A percentile compares a stretch with the other conserved stretches of the same genome.
Evolutionary conservation across 2,797 vertebrate species (phyloP).

Genomic region (Microcaecilia unicolor): DNA sequence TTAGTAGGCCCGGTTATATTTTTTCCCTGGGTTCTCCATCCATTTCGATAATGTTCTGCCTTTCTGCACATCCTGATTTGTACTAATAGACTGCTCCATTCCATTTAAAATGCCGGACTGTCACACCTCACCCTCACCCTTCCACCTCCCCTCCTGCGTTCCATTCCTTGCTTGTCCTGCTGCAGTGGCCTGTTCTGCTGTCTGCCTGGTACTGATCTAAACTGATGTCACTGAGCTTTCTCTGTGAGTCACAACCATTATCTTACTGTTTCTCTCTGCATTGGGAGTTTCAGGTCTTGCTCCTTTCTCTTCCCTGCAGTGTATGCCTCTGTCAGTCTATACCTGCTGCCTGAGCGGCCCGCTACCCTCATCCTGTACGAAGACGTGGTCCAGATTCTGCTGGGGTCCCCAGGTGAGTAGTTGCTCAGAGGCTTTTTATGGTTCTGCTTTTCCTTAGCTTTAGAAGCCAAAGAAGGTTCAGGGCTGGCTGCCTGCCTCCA

Average conservation of each 20-base stretch:
- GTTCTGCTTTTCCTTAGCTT: too few relatives aligned
- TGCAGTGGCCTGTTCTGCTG: not conserved
- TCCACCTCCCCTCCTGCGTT: not conserved
- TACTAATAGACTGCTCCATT: too few relatives aligned
- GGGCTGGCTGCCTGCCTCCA: too few relatives aligned
- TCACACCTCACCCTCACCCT: not conserved
- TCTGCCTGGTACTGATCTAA: not conserved
- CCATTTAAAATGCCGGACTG: too few relatives aligned
- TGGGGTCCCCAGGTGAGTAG: conserved; percentile 77
- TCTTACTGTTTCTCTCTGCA: not conserved
- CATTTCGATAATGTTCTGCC: too few relatives aligned
- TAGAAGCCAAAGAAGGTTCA: too few relatives aligned
- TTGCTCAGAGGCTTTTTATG: too few relatives aligned
- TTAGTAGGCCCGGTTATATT: too few relatives aligned
- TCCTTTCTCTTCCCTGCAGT: conserved; percentile 42
- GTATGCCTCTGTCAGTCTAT: conserved; percentile 86
- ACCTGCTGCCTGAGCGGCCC: conserved; percentile 82
- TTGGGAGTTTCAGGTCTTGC: not conserved
- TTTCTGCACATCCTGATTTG: too few relatives aligned
- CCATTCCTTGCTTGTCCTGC: not conserved
- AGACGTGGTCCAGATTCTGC: conserved; percentile 85
- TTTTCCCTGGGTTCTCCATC: too few relatives aligned
- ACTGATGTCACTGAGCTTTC: not conserved
- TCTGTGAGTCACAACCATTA: not conserved
- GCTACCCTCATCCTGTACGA: conserved; percentile 93